Percentiles rank a stretch among this genome's conserved stretches.
phyloP scores from a whole-genome alignment of 1,140 invertebrate genomes.

The Atta cephalotes region DNA sequence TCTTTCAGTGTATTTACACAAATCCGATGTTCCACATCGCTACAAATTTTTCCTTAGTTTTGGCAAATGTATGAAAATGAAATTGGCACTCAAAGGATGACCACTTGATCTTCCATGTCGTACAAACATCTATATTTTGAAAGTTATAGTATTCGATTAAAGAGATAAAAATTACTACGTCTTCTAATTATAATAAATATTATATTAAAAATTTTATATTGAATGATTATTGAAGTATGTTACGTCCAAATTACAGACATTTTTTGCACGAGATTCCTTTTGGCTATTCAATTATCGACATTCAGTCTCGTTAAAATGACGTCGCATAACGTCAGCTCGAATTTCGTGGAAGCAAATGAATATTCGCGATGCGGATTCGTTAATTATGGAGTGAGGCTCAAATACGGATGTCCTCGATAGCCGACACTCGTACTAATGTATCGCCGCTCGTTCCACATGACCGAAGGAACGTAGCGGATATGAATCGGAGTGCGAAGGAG shows the following conservation, averaged over 20 bases:
- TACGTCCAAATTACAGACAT: background rate
- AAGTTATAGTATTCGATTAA: background rate
- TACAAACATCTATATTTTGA: background rate
- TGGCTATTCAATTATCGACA: background rate
- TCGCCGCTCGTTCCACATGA: constrained; percentile 15
- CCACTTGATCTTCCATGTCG: background rate
- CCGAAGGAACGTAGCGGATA: background rate
- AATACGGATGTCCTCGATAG: background rate
- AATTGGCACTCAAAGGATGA: constrained; percentile 10
- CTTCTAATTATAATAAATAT: background rate
- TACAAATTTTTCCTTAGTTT: background rate
- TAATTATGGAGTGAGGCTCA: background rate
- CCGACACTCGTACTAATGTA: constrained; percentile 9
- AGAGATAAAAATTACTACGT: background rate
- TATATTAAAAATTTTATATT: background rate
- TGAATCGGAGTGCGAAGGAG: constrained; percentile 50
- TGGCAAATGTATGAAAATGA: constrained; percentile 18
- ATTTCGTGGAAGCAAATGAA: constrained; percentile 12
- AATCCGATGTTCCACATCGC: background rate
- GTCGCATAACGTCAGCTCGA: background rate
- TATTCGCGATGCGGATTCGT: background rate
- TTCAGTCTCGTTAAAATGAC: background rate
- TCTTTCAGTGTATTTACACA: too few species aligned
- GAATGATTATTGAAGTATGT: background rate
- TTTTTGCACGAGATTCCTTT: background rate